Evolutionary conservation across 2,888 invertebrate genomes (phyloP).

Genomic region (Fragum whitleyi): DNA sequence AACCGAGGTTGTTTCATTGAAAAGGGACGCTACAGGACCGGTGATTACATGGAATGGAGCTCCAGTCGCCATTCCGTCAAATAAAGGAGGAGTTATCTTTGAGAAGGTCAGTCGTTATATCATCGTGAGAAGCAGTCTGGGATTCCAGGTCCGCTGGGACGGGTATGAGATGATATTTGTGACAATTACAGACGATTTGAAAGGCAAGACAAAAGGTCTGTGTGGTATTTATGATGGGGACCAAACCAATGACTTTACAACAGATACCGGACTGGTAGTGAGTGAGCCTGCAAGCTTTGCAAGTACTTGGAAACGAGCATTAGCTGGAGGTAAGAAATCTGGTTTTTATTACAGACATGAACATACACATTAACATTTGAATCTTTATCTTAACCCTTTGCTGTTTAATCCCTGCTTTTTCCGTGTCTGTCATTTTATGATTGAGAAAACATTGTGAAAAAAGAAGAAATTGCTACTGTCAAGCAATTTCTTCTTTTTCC

Average conservation of each 20-base stretch:
- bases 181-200: conserved; percentile 82
- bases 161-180: conserved; percentile 85
- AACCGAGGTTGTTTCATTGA: conserved; percentile 86
- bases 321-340: conserved; percentile 58
- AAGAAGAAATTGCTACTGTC: too few relatives aligned
- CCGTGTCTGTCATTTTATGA: too few relatives aligned
- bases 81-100: conserved; percentile 89
- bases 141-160: conserved; percentile 91
- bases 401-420: too few relatives aligned
- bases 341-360: too few relatives aligned
- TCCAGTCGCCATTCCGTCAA: conserved; percentile 67
- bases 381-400: too few relatives aligned
- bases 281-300: conserved; percentile 73
- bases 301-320: conserved; percentile 74
- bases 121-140: conserved; percentile 89
- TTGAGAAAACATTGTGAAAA: too few relatives aligned
- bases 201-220: conserved; percentile 92
- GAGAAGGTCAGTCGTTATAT: conserved; percentile 90
- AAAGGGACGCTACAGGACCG: conserved; percentile 66
- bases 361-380: too few relatives aligned
- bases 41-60: conserved; percentile 69
- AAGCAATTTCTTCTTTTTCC: too few relatives aligned
- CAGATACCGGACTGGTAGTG: conserved; percentile 87
- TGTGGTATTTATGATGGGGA: conserved; percentile 93
- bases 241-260: conserved; percentile 89